Conservation (phyloP, 2,888 invertebrate genomes). For the Stictocephala bisonia region DNA sequence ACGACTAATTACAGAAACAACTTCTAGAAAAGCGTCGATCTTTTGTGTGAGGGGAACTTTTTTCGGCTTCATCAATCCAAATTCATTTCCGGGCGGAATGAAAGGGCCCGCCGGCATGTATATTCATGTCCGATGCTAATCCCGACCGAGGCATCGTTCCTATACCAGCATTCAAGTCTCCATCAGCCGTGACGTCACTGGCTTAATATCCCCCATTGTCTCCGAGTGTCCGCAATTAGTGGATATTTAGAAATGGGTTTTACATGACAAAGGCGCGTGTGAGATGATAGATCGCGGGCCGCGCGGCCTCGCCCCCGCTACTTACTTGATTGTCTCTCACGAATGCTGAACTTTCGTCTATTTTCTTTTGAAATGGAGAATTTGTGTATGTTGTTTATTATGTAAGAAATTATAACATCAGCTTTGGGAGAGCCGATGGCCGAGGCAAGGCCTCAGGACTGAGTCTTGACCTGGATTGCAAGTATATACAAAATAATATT, state of each 20-base stretch:
- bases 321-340: too few relatives aligned
- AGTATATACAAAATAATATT: too few relatives aligned
- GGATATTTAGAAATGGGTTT: slow-evolving; percentile 34
- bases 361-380: too few relatives aligned
- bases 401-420: too few relatives aligned
- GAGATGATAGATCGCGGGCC: slow-evolving; percentile 7
- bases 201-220: slow-evolving; percentile 29
- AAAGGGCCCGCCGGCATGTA: neutral
- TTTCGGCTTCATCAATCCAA: slow-evolving; percentile 38
- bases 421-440: too few relatives aligned
- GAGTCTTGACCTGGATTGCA: too few relatives aligned
- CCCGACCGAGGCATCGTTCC: neutral
- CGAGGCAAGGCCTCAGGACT: too few relatives aligned
- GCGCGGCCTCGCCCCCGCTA: too few relatives aligned
- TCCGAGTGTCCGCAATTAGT: slow-evolving; percentile 23
- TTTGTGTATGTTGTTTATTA: too few relatives aligned
- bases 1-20: slow-evolving; percentile 9
- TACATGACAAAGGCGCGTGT: slow-evolving; percentile 31
- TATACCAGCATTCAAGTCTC: slow-evolving; percentile 16
- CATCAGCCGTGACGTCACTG: slow-evolving; percentile 28
- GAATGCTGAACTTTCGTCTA: too few relatives aligned
- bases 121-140: slow-evolving; percentile 32
- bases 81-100: slow-evolving; percentile 32
- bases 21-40: too few relatives aligned
- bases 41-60: neutral